phyloP scores from a whole-genome alignment of 2,113 vertebrate species.

The Clupea harengus region DNA sequence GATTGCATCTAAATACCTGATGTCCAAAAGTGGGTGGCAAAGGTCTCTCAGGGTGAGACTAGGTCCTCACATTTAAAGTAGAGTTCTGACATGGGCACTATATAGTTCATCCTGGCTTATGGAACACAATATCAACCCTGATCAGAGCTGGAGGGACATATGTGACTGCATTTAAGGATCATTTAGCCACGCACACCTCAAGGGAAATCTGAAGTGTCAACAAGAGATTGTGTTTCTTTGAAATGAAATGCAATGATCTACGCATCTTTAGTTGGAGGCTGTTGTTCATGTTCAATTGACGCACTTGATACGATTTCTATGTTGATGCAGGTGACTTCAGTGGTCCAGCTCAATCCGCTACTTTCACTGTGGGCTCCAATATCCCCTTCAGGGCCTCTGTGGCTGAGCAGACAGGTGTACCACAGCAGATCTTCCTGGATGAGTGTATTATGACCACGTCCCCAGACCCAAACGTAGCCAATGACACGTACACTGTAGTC shows the following conservation, averaged over 20 bases:
- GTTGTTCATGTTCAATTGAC: neutral
- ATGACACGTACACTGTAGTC: constrained; percentile 62
- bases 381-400: constrained; percentile 68
- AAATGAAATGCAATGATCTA: no score
- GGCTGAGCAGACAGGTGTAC: constrained; percentile 53
- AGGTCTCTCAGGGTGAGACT: neutral
- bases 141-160: neutral
- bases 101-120: neutral
- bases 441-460: constrained; percentile 64
- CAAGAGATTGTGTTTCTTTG: neutral
- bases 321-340: constrained; percentile 65
- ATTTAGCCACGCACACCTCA: neutral
- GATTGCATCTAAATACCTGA: neutral
- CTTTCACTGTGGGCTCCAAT: constrained; percentile 67
- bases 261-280: neutral
- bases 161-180: neutral
- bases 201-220: neutral
- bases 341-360: constrained; percentile 50
- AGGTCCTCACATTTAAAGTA: neutral
- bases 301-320: neutral
- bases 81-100: neutral
- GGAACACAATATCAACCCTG: neutral
- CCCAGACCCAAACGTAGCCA: constrained; percentile 35
- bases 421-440: constrained; percentile 67
- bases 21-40: neutral